Base-by-base conservation (phyloP, 2,113 vertebrate species). In the Protobothrops flavoviridis region DNA sequence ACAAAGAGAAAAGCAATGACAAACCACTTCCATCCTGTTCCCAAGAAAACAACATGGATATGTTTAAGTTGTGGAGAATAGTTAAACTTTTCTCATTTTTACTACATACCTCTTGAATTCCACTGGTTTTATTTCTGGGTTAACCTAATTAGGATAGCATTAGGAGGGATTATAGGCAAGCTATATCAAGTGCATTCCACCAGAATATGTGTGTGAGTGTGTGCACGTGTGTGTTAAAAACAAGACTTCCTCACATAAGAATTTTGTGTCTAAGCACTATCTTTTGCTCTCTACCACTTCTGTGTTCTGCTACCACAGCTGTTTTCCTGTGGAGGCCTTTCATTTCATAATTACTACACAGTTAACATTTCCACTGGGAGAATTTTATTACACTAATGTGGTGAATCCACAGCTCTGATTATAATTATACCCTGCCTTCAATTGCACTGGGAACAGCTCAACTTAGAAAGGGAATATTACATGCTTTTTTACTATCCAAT, bases 381-480 rank as follows among this genome's bases (percentile, higher is more conserved):
- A 11, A 90, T 3, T 3, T 3, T 61, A 91, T 92, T 94, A 48
- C 20, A 24, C 11, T 15, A 33, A 7, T 53, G 24, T 1, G 59
- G 3, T 53, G 87, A 6, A 94, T 94, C 89, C 56, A 94, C 12
- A 91, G 59, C 4, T 94, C n/a, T 93, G 17, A 2, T 93, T 94
- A 56, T 89, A 92, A 91, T 91, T 94, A 89, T 90, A 3, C 23
- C 33, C 96, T 26, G 17, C n/a, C 53, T 94, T 91, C 57, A 52
- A 15, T 93, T 91, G 11, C 52, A n/a, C 93, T 93, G 88, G 86
- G 11, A 94, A 12, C 53, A 91, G 13, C 91, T 96, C 56, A 0
- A 5, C 91, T 95, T 88, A 95, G 57, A 43, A 93, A 50, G 56
- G 85, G 95, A 96, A 85, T 93, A 29, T 57, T 64, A 8, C 50